Base-by-base conservation (phyloP, 2,888 invertebrate genomes). In the Cistogaster globosa region DNA sequence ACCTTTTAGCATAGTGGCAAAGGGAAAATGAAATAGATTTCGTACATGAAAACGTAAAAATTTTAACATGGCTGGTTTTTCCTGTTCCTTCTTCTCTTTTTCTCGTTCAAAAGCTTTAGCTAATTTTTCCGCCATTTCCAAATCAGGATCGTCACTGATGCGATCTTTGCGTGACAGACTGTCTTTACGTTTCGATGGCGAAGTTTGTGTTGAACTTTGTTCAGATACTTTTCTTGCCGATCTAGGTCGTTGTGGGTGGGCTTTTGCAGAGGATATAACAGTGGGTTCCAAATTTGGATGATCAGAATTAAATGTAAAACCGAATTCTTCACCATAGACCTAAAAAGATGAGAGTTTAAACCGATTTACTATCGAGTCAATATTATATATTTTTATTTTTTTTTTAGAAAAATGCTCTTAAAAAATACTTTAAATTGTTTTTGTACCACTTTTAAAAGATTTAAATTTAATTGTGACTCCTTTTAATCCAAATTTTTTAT, bases 251-350 rank as follows among this genome's bases (percentile, higher is more conserved):
- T 90, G 89, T 16, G 88, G 89, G 90, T 89, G 8, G 88, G 75
- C 55, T 91, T 91, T 20, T 78, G 93, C 92, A 5, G 89, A 87
- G 1, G 89, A 87, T 51, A 81, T 81, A 18, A 77, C 71, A 5
- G 93, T 94, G 0, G 93, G 93, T 16, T 93, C 93, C 0, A 91
- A 88, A 0, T 90, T 91, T 0, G 93, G 93, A 83, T 90, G 90
- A 85, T 92, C 96, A 16, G 94, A 93, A 68, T 95, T 94, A 83
- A 93, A 94, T 51, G 93, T 93, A 26, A 94, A 92, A 76, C 97
- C 97, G 89, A 97, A 97, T 90, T 97, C 96, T 91, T 97, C 97
- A 0, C 97, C 97, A 90, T 97, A 97, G 58, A 97, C 94, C 96
- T 96, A 14, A 87, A 77, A 51, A 2, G 42, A 12, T 32, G 6